Conservation (phyloP, 2,888 invertebrate species). For the Acanthosepion pharaonis region DNA sequence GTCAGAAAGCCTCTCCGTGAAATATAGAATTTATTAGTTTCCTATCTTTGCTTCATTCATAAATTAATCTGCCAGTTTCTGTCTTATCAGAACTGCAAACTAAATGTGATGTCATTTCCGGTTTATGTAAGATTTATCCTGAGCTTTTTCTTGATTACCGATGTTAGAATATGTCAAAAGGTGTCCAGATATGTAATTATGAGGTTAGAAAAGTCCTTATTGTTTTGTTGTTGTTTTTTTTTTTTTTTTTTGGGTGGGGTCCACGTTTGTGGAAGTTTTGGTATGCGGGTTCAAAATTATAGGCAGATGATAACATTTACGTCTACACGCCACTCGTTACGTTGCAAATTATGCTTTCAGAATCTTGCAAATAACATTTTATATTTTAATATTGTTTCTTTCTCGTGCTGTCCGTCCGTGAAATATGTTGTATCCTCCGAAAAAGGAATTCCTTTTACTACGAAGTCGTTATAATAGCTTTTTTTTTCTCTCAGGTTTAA, state of each 20-base stretch:
- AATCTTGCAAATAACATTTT: not conserved
- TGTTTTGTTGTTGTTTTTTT: no score
- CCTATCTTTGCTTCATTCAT: not conserved
- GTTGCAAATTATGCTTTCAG: not conserved
- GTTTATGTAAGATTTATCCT: not conserved
- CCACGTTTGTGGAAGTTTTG: not conserved
- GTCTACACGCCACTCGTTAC: not conserved
- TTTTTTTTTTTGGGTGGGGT: no score
- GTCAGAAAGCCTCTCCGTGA: not conserved
- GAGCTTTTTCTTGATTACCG: not conserved
- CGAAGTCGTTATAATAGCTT: not conserved
- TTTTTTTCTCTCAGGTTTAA: not conserved
- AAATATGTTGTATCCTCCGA: no score
- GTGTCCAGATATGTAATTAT: not conserved
- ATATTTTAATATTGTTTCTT: no score
- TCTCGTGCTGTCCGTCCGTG: no score
- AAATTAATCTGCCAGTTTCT: not conserved
- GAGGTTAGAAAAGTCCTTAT: not conserved
- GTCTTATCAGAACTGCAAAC: not conserved
- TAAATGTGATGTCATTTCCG: not conserved
- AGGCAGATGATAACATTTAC: not conserved
- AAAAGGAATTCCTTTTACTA: not conserved
- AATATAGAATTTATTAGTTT: not conserved
- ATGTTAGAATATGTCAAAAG: not conserved
- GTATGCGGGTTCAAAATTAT: not conserved